Evolutionary conservation across 2,113 vertebrate genomes (phyloP).

Genomic region (Corythoichthys haematopterus): DNA sequence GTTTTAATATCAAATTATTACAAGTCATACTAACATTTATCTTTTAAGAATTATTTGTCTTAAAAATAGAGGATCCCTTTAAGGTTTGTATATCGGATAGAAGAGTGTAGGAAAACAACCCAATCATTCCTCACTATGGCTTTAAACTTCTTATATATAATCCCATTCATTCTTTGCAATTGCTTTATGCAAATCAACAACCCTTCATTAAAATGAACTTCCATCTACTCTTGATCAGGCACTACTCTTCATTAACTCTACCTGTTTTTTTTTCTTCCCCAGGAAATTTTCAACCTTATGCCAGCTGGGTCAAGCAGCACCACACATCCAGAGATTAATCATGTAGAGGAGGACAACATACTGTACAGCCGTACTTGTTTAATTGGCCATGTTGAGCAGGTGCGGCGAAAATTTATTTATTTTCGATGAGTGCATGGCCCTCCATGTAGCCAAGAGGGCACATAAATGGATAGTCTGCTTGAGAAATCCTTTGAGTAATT

Average conservation of each 20-base stretch:
- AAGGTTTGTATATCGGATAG: neutral
- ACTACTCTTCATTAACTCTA: slow-evolving; percentile 47
- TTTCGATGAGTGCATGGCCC: slow-evolving; percentile 34
- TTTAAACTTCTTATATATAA: slow-evolving; percentile 22
- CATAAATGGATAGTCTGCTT: slow-evolving; percentile 48
- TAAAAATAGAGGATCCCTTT: neutral
- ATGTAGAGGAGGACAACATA: slow-evolving; percentile 41
- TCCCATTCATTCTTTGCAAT: slow-evolving; percentile 35
- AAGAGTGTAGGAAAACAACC: neutral
- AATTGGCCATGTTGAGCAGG: slow-evolving; percentile 56
- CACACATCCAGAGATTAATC: slow-evolving; percentile 37
- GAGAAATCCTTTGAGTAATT: slow-evolving; percentile 53
- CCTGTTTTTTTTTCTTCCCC: slow-evolving; percentile 18
- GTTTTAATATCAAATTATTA: too few relatives aligned
- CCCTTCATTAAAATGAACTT: slow-evolving; percentile 50
- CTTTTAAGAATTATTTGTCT: too few relatives aligned
- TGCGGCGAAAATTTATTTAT: slow-evolving; percentile 37
- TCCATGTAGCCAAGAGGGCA: slow-evolving; percentile 7
- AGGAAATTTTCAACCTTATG: slow-evolving; percentile 30
- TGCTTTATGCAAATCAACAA: slow-evolving; percentile 39
- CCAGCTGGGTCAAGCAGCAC: slow-evolving; percentile 37
- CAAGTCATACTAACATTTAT: too few relatives aligned
- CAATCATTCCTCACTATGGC: neutral
- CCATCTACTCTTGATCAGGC: slow-evolving; percentile 45
- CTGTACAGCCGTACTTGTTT: slow-evolving; percentile 40